Evolutionary conservation across 2,113 vertebrate species (phyloP).

Genomic region (Thermophis baileyi): DNA sequence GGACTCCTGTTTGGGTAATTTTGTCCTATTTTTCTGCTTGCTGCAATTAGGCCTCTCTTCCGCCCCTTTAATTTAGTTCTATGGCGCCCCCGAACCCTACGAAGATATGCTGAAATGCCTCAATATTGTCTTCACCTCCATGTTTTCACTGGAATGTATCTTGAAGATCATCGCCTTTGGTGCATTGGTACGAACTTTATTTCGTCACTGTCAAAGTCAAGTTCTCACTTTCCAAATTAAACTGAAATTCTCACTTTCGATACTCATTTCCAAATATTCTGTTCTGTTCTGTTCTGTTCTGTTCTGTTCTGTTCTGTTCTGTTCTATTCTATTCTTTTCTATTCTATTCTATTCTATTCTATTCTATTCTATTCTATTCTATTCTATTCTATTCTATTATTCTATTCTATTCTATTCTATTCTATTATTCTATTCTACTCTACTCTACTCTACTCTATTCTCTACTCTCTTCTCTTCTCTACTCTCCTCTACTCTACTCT

Average conservation of each 20-base stretch:
- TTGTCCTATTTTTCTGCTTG: background rate
- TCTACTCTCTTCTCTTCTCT: too few relatives aligned
- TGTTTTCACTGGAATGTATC: constrained; percentile 94
- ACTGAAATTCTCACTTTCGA: background rate
- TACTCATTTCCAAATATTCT: background rate
- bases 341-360: too few relatives aligned
- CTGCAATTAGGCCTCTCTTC: background rate
- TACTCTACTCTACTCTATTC: too few relatives aligned
- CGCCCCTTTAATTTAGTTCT: constrained; percentile 73
- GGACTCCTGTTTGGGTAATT: background rate
- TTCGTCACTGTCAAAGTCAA: rapidly evolving
- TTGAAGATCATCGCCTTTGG: constrained; percentile 96
- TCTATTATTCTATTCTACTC: too few relatives aligned
- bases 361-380: too few relatives aligned
- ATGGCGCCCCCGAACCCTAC: constrained; percentile 85
- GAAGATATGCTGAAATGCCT: constrained; percentile 93
- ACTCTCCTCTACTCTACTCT: too few relatives aligned
- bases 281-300: too few relatives aligned
- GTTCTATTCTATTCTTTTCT: too few relatives aligned
- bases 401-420: too few relatives aligned
- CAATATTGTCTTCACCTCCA: constrained; percentile 92
- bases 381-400: too few relatives aligned
- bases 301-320: too few relatives aligned
- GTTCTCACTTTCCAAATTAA: background rate
- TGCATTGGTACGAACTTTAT: constrained; percentile 79